Base-by-base conservation (phyloP, 2,797 vertebrate genomes). In the Oreonectes daqikongensis region DNA sequence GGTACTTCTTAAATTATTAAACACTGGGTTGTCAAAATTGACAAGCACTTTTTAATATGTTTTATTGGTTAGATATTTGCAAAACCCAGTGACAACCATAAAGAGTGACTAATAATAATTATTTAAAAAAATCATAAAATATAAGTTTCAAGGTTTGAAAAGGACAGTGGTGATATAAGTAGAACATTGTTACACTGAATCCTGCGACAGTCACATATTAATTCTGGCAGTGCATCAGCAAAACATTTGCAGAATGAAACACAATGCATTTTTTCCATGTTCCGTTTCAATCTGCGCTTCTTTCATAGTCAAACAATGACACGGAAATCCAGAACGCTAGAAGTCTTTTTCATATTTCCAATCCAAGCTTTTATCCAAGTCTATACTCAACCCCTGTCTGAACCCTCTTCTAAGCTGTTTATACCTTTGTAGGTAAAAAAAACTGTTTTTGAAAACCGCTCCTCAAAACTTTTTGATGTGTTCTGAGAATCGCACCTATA, bases 381-480 rank as follows among this genome's bases (percentile, higher is more conserved):
- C 44, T 64, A 40, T 6, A 24, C 60, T 73, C 59, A 73, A 52
- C 46, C 32, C n/a, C 28, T 46, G 63, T 10, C 2, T 57, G 38
- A 75, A 35, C 63, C 26, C 14, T 8, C 38, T 68, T 60, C 28
- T 68, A 14, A 68, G 28, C 24, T 24, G n/a, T 59, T 60, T 57
- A 32, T 57, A 22, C 18, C 30, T 66, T 32, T 59, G 18, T 3
- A 30, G 0, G 59, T 60, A 60, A 32, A 32, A 26, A 42, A 73
- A 63, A 24, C 8, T 0, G 6, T 46, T 77, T 80, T 72, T 80
- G 61, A 73, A 75, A 80, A 35, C 5, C 20, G 5, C 40, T 66
- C 28, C 63, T 67, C 6, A 59, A 61, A 66, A 73, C 22, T 40
- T 30, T 72, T 67, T 67, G 12, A 61, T 35, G 64, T 61, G 22